Evolutionary conservation across 2,113 vertebrate species (phyloP).

Genomic region (Pachycephala philippinensis): DNA sequence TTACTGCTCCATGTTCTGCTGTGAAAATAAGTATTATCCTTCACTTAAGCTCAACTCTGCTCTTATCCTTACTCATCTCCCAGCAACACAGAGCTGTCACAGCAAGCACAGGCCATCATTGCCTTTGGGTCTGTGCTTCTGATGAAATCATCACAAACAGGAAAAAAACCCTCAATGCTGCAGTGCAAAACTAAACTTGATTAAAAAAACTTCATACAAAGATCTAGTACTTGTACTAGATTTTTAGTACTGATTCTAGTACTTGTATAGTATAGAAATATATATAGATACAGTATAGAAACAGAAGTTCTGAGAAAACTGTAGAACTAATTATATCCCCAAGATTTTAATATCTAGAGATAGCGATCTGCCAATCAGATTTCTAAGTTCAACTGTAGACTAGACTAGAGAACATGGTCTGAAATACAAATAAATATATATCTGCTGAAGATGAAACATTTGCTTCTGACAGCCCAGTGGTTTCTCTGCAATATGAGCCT

Average conservation of each 20-base stretch:
- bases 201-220: background rate
- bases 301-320: background rate
- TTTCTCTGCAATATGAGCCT: background rate
- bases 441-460: background rate
- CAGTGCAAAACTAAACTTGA: background rate
- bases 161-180: background rate
- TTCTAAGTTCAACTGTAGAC: background rate
- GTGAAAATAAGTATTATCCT: slow-evolving; percentile 34
- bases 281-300: too few species aligned
- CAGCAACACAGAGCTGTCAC: background rate
- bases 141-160: background rate
- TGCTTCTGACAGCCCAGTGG: background rate
- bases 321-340: background rate
- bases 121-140: background rate
- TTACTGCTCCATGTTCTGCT: slow-evolving; percentile 37
- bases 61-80: background rate
- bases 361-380: rapidly evolving
- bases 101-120: background rate
- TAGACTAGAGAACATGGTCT: background rate
- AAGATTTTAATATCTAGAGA: background rate
- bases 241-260: background rate
- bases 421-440: background rate
- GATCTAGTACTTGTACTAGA: background rate
- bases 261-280: too few species aligned
- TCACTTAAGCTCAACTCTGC: background rate